Evolutionary conservation across 2,888 invertebrate genomes (phyloP).

Genomic region (Parthenolecanium corni): DNA sequence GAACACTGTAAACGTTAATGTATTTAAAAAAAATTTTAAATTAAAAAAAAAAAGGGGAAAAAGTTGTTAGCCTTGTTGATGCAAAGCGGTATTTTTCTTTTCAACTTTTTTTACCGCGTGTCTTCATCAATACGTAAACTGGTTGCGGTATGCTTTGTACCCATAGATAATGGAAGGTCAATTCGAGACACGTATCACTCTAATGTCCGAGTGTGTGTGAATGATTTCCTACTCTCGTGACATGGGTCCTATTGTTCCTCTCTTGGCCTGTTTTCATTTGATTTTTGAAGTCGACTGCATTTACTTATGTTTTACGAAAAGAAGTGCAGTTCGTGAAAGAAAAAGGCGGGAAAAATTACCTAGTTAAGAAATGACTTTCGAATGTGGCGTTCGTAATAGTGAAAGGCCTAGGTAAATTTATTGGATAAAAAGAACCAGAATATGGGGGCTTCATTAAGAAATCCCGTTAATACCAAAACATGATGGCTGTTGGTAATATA

Average conservation of each 20-base stretch:
- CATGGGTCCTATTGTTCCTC: constrained; percentile 13
- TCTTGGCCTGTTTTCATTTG: no score
- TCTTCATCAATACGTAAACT: constrained; percentile 24
- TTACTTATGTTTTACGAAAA: constrained; percentile 16
- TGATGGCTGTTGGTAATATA: no score
- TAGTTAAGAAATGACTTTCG: no score
- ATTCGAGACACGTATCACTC: constrained; percentile 27
- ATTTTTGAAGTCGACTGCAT: no score
- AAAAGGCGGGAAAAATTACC: neutral
- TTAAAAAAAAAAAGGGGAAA: neutral
- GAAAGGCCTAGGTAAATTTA: no score
- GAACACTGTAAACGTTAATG: no score
- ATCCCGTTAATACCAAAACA: no score
- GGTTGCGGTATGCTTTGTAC: constrained; percentile 25
- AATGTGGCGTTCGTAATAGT: no score
- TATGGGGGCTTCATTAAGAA: no score
- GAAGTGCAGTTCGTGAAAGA: neutral
- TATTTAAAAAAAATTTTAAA: no score
- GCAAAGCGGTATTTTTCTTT: constrained; percentile 22
- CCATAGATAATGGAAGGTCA: constrained; percentile 24
- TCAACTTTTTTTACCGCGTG: constrained; percentile 17
- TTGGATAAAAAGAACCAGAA: no score
- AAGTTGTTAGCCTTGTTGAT: constrained; percentile 26
- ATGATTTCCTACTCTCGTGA: constrained; percentile 11
- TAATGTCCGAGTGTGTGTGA: constrained; percentile 12